Evolutionary conservation across 2,888 invertebrate genomes (phyloP), one percentile per base, ranked within the genome.

Genomic region (Dioctria linearis): DNA sequence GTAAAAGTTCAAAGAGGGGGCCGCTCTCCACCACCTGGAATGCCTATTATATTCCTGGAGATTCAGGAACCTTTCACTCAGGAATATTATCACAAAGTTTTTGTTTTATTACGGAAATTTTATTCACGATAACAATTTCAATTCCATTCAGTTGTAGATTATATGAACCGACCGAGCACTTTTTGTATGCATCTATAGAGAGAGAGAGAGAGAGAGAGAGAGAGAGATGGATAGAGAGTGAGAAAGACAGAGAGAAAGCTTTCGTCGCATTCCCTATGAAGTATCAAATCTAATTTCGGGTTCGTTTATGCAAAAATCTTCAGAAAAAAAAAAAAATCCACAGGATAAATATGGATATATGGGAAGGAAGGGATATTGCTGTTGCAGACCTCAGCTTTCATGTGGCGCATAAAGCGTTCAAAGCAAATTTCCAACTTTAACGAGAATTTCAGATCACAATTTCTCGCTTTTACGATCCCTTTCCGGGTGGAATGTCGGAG

Each of bases 51-150:
- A 51, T n/a, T 51, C 51, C 51, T 51, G 51, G 3, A 51, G 59
- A n/a, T 59, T 8, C 59, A 13, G 25, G 63, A n/a, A 37, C 63
- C 39, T 11, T 63, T 13, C 39, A 9, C 37, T 37, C 5, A 63
- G 63, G 13, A 37, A 63, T 9, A 63, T 37, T 63, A 63, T 63
- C 57, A 73, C 54, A 73, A 73, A 40, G 43, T 69, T 69, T 25
- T 8, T 25, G 43, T 59, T 75, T 75, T 75, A 75, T 42, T 75
- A 57, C 43, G 59, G 6, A 40, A 75, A 42, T 75, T 75, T 59
- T 42, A 8, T 13, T 43, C 9, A 42, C 43, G 59, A 11, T 54
- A 43, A 59, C 59, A 59, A 40, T 59, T 75, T 59, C 43, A 13
- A 2, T 54, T 54, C 54, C 11, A 54, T 54, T 54, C 11, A 54